These are phyloP conservation scores for Corythaixoides concolor DNA, from an alignment of 2,113 vertebrate species.

Conservation along the genomic window DNA sequence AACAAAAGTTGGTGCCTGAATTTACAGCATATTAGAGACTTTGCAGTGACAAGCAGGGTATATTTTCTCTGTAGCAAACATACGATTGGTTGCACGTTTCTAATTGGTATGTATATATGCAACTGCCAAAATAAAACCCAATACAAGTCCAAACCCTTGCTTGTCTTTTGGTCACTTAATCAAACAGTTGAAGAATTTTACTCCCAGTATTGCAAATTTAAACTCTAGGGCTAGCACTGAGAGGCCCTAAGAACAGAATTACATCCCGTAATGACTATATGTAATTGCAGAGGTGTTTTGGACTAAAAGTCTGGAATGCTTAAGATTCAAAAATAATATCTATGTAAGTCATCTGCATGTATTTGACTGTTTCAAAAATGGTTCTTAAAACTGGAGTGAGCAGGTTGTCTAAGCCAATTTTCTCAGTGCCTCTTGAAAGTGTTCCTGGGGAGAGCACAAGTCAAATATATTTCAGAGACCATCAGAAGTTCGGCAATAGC, in stretches of 20 bases:
- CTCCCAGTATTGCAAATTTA: background rate
- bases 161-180: background rate
- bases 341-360: background rate
- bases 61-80: background rate
- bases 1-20: background rate
- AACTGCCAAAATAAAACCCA: background rate
- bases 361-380: background rate
- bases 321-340: background rate
- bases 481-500: slow-evolving; percentile 14
- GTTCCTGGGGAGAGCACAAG: background rate
- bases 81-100: background rate
- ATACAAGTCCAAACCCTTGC: background rate
- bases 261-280: background rate
- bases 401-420: slow-evolving; percentile 6
- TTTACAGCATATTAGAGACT: background rate
- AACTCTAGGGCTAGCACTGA: background rate
- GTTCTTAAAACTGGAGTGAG: background rate
- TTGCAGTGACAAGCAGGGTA: background rate
- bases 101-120: background rate
- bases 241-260: background rate
- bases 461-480: background rate
- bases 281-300: background rate
- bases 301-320: background rate
- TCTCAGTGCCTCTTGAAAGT: background rate
- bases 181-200: background rate